These are phyloP conservation scores for Oryzias melastigma DNA, from an alignment of 2,113 vertebrate genomes.

Conservation along the genomic window DNA sequence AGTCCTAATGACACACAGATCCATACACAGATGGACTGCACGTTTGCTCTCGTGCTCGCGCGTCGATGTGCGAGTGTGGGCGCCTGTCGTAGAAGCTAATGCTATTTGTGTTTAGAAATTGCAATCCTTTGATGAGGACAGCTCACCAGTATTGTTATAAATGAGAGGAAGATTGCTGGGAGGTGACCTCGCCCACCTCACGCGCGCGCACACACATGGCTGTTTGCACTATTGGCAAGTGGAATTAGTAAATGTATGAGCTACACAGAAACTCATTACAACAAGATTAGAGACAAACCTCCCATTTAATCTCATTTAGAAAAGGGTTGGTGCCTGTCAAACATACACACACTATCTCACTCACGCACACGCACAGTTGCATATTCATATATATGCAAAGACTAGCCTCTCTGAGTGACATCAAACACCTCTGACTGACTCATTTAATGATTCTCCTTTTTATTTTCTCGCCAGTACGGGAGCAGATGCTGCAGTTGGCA, in stretches of 20 bases:
- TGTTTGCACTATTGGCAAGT: conserved; percentile 76
- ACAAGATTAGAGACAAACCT: conserved; percentile 79
- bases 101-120: conserved; percentile 64
- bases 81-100: conserved; percentile 43
- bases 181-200: conserved; percentile 65
- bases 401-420: conserved; percentile 28
- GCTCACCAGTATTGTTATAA: conserved; percentile 67
- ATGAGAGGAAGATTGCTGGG: conserved; percentile 62
- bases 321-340: conserved; percentile 72
- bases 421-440: conserved; percentile 34
- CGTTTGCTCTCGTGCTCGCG: conserved; percentile 8
- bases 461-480: conserved; percentile 22
- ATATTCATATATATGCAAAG: conserved; percentile 30
- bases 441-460: conserved; percentile 31
- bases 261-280: conserved; percentile 80
- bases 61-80: conserved; percentile 12
- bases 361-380: conserved; percentile 37
- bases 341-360: conserved; percentile 58
- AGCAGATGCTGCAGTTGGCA: conserved; percentile 29
- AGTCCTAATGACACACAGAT: conserved; percentile 64
- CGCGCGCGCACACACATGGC: conserved; percentile 53
- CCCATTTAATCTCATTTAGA: conserved; percentile 78
- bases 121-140: conserved; percentile 68
- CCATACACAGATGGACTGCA: conserved; percentile 56
- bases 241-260: conserved; percentile 78